Percentiles rank a stretch among this genome's conserved stretches.
These are phyloP conservation scores for Porites rus DNA, from an alignment of 92 coral and sea anemone species.

Conservation along the genomic window DNA sequence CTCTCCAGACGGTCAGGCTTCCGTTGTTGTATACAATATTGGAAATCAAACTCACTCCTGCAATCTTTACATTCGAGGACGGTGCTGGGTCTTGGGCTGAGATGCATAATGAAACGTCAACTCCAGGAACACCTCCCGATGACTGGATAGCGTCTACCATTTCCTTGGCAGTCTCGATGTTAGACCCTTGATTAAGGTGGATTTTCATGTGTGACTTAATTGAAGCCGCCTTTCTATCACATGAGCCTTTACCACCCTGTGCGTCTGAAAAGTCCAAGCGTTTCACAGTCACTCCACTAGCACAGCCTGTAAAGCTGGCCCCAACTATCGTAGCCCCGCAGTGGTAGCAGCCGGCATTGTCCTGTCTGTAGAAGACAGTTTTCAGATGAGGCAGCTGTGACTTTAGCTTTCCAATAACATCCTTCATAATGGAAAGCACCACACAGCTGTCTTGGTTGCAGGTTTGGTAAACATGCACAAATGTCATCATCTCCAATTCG, in stretches of 20 bases:
- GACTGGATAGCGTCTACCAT: slow-evolving; percentile 71
- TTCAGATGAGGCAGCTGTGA: slow-evolving; percentile 41
- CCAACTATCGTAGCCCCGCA: slow-evolving; percentile 65
- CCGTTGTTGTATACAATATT: slow-evolving; percentile 54
- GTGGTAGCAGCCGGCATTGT: slow-evolving; percentile 82
- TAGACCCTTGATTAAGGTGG: slow-evolving; percentile 68
- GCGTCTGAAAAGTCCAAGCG: slow-evolving; percentile 76
- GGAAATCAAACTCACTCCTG: slow-evolving; percentile 59
- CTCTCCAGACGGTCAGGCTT: slow-evolving; percentile 71
- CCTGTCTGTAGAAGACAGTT: slow-evolving; percentile 52
- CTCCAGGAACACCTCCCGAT: slow-evolving; percentile 69
- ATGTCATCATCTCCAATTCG: slow-evolving; percentile 72
- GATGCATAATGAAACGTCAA: slow-evolving; percentile 51
- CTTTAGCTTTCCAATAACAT: slow-evolving; percentile 68
- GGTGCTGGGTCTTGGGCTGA: neutral
- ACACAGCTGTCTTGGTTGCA: slow-evolving; percentile 75
- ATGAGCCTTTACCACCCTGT: slow-evolving; percentile 81
- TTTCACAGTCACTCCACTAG: slow-evolving; percentile 57
- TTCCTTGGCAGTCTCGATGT: slow-evolving; percentile 68
- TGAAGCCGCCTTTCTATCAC: slow-evolving; percentile 70
- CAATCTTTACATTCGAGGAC: slow-evolving; percentile 23
- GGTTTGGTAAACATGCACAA: slow-evolving; percentile 69
- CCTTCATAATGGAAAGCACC: slow-evolving; percentile 62
- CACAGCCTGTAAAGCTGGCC: slow-evolving; percentile 42
- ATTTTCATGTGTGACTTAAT: slow-evolving; percentile 63